These are phyloP conservation scores for Epinotia nisella DNA, from an alignment of 2,888 invertebrate genomes.

Conservation along the genomic window DNA sequence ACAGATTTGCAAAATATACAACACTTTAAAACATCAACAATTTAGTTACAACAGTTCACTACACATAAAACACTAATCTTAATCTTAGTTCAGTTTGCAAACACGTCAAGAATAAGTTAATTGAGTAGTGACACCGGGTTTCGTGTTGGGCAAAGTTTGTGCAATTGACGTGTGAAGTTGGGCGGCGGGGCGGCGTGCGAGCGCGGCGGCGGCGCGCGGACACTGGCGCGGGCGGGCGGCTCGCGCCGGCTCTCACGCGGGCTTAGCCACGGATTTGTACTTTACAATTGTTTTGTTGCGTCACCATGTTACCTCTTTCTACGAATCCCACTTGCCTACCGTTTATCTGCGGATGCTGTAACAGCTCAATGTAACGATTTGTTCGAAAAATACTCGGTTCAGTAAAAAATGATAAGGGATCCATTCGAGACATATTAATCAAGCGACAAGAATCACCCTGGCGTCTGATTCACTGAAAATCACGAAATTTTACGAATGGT, in stretches of 20 bases:
- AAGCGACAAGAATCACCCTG: no score
- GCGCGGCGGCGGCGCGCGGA: slow-evolving; percentile 29
- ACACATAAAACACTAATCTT: neutral
- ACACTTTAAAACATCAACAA: neutral
- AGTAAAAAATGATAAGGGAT: neutral
- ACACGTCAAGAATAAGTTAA: neutral
- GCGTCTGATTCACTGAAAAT: no score
- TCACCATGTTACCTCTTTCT: neutral
- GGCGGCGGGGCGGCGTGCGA: slow-evolving; percentile 25
- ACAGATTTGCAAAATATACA: slow-evolving; percentile 1
- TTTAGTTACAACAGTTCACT: neutral
- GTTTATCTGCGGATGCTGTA: neutral
- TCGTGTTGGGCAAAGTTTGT: slow-evolving; percentile 16
- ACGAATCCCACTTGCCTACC: neutral
- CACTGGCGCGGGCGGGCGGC: slow-evolving; percentile 23
- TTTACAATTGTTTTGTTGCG: neutral
- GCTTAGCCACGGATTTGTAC: neutral
- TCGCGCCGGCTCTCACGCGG: neutral
- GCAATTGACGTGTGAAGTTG: slow-evolving; percentile 11
- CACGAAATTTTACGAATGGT: no score
- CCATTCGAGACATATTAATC: neutral
- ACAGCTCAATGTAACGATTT: neutral
- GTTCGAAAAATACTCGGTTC: neutral
- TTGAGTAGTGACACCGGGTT: neutral
- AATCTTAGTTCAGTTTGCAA: neutral